phyloP scores from a whole-genome alignment of 2,113 vertebrate species.

The Cyanoderma ruficeps region DNA sequence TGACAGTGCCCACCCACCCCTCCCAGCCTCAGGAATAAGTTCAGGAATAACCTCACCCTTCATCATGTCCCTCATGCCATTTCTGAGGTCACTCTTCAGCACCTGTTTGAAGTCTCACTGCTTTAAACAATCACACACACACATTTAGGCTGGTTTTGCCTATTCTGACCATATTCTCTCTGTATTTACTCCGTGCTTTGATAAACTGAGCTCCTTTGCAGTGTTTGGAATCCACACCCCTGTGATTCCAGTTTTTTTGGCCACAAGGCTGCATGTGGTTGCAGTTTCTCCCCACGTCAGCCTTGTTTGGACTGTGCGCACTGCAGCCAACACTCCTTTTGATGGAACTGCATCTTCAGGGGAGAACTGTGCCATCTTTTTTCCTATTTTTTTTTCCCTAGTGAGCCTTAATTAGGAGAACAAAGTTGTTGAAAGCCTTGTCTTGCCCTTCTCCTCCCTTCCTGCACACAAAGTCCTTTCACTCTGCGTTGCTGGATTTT shows the following conservation, averaged over 20 bases:
- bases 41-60: neutral
- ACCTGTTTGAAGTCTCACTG: neutral
- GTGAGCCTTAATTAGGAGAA: slow-evolving; percentile 9
- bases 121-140: neutral
- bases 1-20: neutral
- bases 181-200: neutral
- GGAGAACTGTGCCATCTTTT: neutral
- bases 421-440: neutral
- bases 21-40: neutral
- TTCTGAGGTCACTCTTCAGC: neutral
- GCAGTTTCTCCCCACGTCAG: neutral
- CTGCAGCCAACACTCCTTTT: neutral
- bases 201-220: neutral
- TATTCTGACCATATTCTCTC: neutral
- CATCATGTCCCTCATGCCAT: rapidly evolving
- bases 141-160: neutral
- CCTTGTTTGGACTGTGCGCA: neutral
- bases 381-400: neutral
- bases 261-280: rapidly evolving
- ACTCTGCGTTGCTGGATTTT: neutral
- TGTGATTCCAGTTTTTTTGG: neutral
- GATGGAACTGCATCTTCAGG: neutral
- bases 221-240: neutral
- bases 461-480: neutral
- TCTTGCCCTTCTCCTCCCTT: neutral